These are phyloP conservation scores for Malthinus seriepunctatus DNA, from an alignment of 2,888 invertebrate species.

Conservation along the genomic window DNA sequence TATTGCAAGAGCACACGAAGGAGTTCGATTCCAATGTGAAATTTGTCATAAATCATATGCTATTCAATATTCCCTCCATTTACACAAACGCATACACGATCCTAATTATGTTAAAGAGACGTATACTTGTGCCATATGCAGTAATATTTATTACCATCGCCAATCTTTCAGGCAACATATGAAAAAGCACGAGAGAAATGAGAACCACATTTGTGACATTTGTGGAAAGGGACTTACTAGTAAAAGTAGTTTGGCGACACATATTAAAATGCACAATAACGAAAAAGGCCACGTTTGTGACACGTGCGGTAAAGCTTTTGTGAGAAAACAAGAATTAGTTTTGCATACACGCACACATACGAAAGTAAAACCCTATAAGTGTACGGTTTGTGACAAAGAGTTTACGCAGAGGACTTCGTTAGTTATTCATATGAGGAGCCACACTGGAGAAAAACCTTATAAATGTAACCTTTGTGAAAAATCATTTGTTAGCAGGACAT, in stretches of 20 bases:
- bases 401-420: no score
- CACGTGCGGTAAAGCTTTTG: slow-evolving; percentile 56
- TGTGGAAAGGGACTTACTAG: slow-evolving; percentile 59
- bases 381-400: no score
- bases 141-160: slow-evolving; percentile 4
- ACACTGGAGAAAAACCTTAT: no score
- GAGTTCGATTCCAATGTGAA: slow-evolving; percentile 41
- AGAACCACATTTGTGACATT: slow-evolving; percentile 50
- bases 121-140: slow-evolving; percentile 25
- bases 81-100: slow-evolving; percentile 29
- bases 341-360: slow-evolving; percentile 59
- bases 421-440: no score
- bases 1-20: slow-evolving; percentile 26
- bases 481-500: slow-evolving; percentile 53
- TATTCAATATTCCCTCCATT: slow-evolving; percentile 38
- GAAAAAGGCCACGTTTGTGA: slow-evolving; percentile 45
- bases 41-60: slow-evolving; percentile 54
- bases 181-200: slow-evolving; percentile 19
- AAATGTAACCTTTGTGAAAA: slow-evolving; percentile 44
- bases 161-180: slow-evolving; percentile 20
- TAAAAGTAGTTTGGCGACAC: slow-evolving; percentile 38
- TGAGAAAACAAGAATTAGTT: slow-evolving; percentile 52
- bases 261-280: slow-evolving; percentile 49
- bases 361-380: no score
- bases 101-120: slow-evolving; percentile 21